These are phyloP conservation scores for Acanthurus tractus DNA, from an alignment of 2,797 vertebrate genomes.

Conservation along the genomic window DNA sequence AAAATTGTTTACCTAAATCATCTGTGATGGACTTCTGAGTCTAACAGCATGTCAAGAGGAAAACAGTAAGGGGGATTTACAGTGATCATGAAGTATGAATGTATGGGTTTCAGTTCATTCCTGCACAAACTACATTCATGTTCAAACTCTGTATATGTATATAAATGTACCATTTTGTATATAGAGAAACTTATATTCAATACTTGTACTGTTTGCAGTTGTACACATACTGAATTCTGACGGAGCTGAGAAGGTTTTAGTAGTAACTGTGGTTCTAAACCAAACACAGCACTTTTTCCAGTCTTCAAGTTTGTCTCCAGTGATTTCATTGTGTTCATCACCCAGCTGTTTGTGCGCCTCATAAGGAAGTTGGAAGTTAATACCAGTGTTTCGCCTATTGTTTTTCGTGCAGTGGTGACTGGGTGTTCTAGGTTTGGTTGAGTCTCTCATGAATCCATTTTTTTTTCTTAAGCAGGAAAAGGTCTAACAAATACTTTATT, in stretches of 20 bases:
- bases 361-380: conserved; percentile 50
- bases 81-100: conserved; percentile 67
- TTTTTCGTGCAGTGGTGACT: conserved; percentile 54
- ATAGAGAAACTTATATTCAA: conserved; percentile 82
- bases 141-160: conserved; percentile 78
- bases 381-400: conserved; percentile 51
- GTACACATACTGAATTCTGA: conserved; percentile 74
- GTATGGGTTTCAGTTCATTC: conserved; percentile 77
- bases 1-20: conserved; percentile 67
- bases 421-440: conserved; percentile 30
- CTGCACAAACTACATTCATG: conserved; percentile 79
- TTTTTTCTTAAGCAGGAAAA: conserved; percentile 27
- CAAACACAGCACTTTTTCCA: conserved; percentile 74
- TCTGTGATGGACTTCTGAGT: conserved; percentile 47
- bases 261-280: conserved; percentile 73
- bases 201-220: conserved; percentile 81
- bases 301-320: conserved; percentile 58
- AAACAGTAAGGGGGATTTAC: conserved; percentile 36
- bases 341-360: conserved; percentile 42
- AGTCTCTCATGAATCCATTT: conserved; percentile 10
- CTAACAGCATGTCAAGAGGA: conserved; percentile 31
- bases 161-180: conserved; percentile 85
- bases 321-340: conserved; percentile 45
- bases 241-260: conserved; percentile 56
- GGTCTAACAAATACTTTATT: conserved; percentile 3